phyloP scores from a whole-genome alignment of 1,140 invertebrate genomes.

The Pristionchus pacificus region DNA sequence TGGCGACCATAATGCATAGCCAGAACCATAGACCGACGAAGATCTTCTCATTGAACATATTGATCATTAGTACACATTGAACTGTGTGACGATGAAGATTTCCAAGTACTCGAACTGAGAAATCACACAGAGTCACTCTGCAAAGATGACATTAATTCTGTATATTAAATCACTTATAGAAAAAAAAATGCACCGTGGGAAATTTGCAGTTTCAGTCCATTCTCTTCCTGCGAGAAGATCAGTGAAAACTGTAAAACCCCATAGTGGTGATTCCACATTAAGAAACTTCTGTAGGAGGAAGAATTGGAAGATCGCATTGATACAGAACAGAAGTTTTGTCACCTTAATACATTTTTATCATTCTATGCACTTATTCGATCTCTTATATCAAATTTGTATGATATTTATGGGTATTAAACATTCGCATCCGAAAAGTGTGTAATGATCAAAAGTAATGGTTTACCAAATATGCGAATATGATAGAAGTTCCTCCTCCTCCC shows the following conservation, averaged over 20 bases:
- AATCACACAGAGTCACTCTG: conserved; percentile 52
- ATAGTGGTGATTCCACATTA: conserved; percentile 44
- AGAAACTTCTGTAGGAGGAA: conserved; percentile 50
- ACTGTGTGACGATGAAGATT: conserved; percentile 43
- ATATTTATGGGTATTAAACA: too few relatives aligned
- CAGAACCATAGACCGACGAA: conserved; percentile 57
- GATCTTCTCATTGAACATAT: conserved; percentile 61
- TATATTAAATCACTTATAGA: not conserved
- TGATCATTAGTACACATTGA: conserved; percentile 59
- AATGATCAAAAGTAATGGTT: too few relatives aligned
- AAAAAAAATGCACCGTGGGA: conserved; percentile 36
- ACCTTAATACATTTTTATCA: conserved; percentile 29
- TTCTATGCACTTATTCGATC: not conserved
- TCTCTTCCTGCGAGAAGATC: conserved; percentile 48
- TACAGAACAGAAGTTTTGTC: conserved; percentile 44
- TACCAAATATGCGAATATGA: conserved; percentile 31
- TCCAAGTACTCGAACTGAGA: conserved; percentile 43
- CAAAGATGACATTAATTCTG: conserved; percentile 5
- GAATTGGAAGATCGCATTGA: conserved; percentile 54
- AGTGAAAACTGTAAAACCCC: conserved; percentile 45
- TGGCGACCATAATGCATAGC: conserved; percentile 46
- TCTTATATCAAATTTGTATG: not conserved
- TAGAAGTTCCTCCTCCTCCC: conserved; percentile 14
- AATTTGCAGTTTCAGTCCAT: conserved; percentile 56
- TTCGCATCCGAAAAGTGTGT: too few relatives aligned